Evolutionary conservation across 2,888 invertebrate species (phyloP).

Genomic region (Leptogaster cylindrica): DNA sequence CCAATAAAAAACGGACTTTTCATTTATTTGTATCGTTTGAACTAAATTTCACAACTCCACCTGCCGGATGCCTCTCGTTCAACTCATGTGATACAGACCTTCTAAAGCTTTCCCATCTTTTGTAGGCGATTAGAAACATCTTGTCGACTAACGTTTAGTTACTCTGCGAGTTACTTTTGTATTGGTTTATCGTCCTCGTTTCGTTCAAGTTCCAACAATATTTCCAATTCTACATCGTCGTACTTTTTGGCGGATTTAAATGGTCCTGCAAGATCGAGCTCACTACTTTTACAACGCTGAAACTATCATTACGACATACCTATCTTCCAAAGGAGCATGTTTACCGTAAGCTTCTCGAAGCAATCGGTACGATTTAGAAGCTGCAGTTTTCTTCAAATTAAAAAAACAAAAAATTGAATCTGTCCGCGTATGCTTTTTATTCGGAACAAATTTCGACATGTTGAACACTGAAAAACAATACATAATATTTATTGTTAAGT

Average conservation of each 20-base stretch:
- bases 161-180: not conserved
- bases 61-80: too few species aligned
- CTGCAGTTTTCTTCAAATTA: too few species aligned
- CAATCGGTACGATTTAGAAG: too few species aligned
- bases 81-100: too few species aligned
- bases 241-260: constrained; percentile 20
- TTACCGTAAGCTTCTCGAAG: constrained; percentile 39
- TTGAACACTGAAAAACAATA: too few species aligned
- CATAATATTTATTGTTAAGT: too few species aligned
- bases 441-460: too few species aligned
- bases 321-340: constrained; percentile 34
- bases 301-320: constrained; percentile 44
- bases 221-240: constrained; percentile 45
- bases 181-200: constrained; percentile 37
- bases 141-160: not conserved
- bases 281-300: constrained; percentile 41
- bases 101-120: not conserved
- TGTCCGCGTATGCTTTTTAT: too few species aligned
- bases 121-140: not conserved
- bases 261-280: constrained; percentile 45
- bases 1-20: too few species aligned
- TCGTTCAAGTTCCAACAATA: constrained; percentile 45
- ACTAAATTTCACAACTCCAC: too few species aligned
- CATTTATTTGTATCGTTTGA: too few species aligned
- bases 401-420: too few species aligned